Evolutionary conservation across 2,888 invertebrate species (phyloP), one percentile per base, ranked within the genome.

Genomic region (Alsophila aescularia): DNA sequence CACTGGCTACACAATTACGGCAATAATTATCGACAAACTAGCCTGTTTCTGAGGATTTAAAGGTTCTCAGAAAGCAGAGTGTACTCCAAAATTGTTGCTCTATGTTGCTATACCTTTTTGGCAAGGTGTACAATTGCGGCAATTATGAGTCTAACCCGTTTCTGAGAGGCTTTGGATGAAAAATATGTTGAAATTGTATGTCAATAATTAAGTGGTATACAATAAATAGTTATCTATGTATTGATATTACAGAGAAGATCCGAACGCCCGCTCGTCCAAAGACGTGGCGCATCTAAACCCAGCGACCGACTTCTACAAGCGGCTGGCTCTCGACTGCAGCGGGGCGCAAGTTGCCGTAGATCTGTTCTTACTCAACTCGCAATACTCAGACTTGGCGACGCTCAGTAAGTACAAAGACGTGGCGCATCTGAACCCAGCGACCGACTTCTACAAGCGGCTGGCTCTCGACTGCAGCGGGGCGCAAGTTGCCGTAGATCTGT

Each of bases 291-390:
- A 98, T 78, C 87, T 99, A 61, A 98, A 97, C 83, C 99, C 99
- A 0, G 97, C 98, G 2, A 99, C 97, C 0, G 99, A 99, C 86
- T 99, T 99, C 92, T 90, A 90, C 91, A 99, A 99, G 90, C 95
- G 98, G 40, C 89, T 98, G 27, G 98, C 99, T 0, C 86, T 99
- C 42, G 99, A 99, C 83, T 99, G 99, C 85, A 98, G 98, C 67
- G 98, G 97, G 0, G 98, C 98, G 73, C 99, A 99, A 84, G 95
- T 99, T 44, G 97, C 98, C 5, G 97, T 99, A 1, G 99, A 99
- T 87, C 82, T 99, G 73, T 99, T 99, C 91, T 89, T 99, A 61
- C 90, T 99, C 56, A 98, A 97, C 85, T 95, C 96, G 43, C 97
- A 98, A 81, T 99, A 98, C 85, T 94, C 96, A 40, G 99, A 99